Evolutionary conservation across 2,113 vertebrate species (phyloP).

Genomic region (Hypocryptadius cinnamomeus): DNA sequence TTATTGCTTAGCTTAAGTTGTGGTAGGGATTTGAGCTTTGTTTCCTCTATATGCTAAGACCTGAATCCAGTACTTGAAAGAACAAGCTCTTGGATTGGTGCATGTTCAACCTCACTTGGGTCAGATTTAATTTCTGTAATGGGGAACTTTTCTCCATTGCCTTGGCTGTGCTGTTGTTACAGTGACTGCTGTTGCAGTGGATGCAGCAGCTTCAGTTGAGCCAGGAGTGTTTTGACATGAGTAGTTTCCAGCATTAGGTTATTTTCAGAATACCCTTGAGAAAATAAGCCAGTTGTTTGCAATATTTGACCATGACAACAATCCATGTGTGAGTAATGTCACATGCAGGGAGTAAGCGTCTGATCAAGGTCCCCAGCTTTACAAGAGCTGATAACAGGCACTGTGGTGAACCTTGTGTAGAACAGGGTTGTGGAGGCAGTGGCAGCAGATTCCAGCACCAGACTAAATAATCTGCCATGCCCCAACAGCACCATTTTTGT

Average conservation of each 20-base stretch:
- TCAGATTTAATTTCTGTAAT: neutral
- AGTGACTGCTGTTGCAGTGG: neutral
- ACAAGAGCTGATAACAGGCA: neutral
- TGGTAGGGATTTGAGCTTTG: neutral
- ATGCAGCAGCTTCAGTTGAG: neutral
- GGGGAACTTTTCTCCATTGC: neutral
- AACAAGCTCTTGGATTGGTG: neutral
- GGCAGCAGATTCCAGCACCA: neutral
- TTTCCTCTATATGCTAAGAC: neutral
- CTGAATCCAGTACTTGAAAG: neutral
- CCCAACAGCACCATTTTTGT: neutral
- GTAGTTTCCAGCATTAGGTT: neutral
- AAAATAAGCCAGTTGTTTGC: neutral
- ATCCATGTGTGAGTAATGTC: accelerated
- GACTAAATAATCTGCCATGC: neutral
- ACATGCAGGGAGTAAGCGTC: neutral
- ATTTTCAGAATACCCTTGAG: neutral
- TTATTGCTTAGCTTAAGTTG: neutral
- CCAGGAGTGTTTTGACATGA: neutral
- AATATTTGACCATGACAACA: neutral
- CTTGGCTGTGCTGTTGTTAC: neutral
- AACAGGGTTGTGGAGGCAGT: neutral
- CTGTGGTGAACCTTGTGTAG: neutral
- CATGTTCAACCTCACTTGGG: neutral
- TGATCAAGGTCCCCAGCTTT: neutral